phyloP scores from a whole-genome alignment of 1,140 invertebrate species.

The Lepidostoma basale region DNA sequence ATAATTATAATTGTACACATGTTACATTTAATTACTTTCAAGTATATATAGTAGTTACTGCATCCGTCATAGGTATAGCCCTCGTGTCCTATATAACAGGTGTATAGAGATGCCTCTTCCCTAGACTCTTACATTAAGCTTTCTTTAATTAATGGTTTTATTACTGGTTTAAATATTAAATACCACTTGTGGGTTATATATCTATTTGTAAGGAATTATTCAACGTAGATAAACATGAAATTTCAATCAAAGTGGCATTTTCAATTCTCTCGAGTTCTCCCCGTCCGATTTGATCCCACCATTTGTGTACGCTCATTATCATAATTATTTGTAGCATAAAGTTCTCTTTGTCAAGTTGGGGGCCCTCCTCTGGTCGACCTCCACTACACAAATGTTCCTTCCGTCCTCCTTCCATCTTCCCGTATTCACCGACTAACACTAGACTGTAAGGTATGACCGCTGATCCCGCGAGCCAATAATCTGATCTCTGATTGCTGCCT shows the following conservation, averaged over 20 bases:
- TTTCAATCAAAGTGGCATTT: slow-evolving; percentile 62
- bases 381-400: slow-evolving; percentile 33
- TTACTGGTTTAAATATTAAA: slow-evolving; percentile 63
- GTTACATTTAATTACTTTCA: slow-evolving; percentile 45
- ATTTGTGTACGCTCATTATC: slow-evolving; percentile 33
- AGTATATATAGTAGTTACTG: slow-evolving; percentile 42
- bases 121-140: slow-evolving; percentile 63
- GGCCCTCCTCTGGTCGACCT: no score
- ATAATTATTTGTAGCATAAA: slow-evolving; percentile 35
- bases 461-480: no score
- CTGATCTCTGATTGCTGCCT: no score
- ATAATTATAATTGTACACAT: slow-evolving; percentile 48
- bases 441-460: no score
- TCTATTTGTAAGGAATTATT: slow-evolving; percentile 64
- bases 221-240: slow-evolving; percentile 64
- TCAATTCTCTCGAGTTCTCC: slow-evolving; percentile 51
- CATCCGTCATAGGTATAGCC: slow-evolving; percentile 57
- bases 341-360: slow-evolving; percentile 31
- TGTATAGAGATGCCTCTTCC: slow-evolving; percentile 57
- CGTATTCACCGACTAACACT: no score
- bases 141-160: slow-evolving; percentile 64
- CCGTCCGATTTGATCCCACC: slow-evolving; percentile 25
- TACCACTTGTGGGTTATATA: slow-evolving; percentile 63
- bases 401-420: background rate
- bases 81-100: slow-evolving; percentile 40